Percentiles rank a stretch among this genome's conserved stretches.
phyloP scores from a whole-genome alignment of 2,113 vertebrate species.

The Candoia aspera region DNA sequence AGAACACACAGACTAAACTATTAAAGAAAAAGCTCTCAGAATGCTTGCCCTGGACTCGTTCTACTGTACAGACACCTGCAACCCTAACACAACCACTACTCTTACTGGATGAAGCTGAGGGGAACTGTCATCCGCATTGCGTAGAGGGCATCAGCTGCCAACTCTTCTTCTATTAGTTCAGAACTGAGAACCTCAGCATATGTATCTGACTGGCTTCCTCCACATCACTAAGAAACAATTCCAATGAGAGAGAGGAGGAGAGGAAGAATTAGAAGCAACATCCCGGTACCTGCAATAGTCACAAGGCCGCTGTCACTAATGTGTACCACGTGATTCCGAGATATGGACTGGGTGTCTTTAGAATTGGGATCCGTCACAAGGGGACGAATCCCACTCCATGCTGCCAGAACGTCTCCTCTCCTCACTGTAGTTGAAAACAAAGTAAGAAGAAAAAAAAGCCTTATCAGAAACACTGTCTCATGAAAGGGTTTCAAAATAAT shows the following conservation, averaged over 20 bases:
- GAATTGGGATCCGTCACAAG: conserved; percentile 94
- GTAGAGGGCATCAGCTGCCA: not conserved
- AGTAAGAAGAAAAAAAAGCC: conserved; percentile 9
- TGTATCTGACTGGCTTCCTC: no score
- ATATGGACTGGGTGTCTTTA: conserved; percentile 95
- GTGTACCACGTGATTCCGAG: conserved; percentile 90
- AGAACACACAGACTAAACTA: not conserved
- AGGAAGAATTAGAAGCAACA: accelerated
- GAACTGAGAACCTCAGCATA: not conserved
- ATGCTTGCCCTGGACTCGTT: not conserved
- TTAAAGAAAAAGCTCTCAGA: not conserved
- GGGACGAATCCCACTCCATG: conserved; percentile 97
- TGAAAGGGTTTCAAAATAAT: not conserved
- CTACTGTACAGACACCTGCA: not conserved
- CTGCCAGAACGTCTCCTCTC: conserved; percentile 93
- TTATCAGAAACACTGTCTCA: conserved; percentile 46
- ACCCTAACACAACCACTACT: not conserved
- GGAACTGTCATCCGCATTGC: not conserved
- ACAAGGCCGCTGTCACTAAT: conserved; percentile 88
- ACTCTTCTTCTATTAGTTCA: not conserved
- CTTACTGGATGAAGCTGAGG: not conserved
- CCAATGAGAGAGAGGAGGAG: not conserved
- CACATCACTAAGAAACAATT: accelerated
- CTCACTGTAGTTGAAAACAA: conserved; percentile 78
- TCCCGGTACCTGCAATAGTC: conserved; percentile 88